These are phyloP conservation scores for Cyclophora albipunctata DNA, from an alignment of 2,888 invertebrate species.

Conservation along the genomic window DNA sequence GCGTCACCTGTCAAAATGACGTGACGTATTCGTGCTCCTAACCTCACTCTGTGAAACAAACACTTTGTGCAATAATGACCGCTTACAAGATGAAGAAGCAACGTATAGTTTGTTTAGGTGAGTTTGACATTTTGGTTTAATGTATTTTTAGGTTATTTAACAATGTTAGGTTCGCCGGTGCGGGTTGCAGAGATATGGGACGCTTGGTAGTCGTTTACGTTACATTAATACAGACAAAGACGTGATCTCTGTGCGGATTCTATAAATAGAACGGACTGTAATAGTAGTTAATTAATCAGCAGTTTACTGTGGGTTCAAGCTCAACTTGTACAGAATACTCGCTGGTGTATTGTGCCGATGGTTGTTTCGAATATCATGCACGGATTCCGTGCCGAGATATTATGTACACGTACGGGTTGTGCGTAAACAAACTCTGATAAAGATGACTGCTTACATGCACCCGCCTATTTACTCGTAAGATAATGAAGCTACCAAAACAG, in stretches of 20 bases:
- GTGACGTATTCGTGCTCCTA: slow-evolving; percentile 53
- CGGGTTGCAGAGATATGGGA: slow-evolving; percentile 29
- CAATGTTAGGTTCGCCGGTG: slow-evolving; percentile 43
- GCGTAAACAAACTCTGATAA: slow-evolving; percentile 31
- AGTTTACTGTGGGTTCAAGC: slow-evolving; percentile 59
- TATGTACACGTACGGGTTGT: slow-evolving; percentile 15
- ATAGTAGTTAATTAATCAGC: slow-evolving; percentile 70
- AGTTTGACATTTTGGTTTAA: slow-evolving; percentile 35
- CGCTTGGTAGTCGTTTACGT: slow-evolving; percentile 59
- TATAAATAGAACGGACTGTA: slow-evolving; percentile 64
- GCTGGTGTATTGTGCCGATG: slow-evolving; percentile 25
- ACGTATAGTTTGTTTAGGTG: slow-evolving; percentile 47
- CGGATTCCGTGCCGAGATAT: slow-evolving; percentile 28
- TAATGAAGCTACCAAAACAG: background rate
- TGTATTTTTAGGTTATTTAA: slow-evolving; percentile 51
- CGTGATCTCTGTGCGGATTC: slow-evolving; percentile 68
- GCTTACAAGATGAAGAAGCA: slow-evolving; percentile 49
- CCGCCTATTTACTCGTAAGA: slow-evolving; percentile 10
- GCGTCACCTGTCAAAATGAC: slow-evolving; percentile 67
- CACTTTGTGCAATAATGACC: slow-evolving; percentile 42
- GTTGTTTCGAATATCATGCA: slow-evolving; percentile 34
- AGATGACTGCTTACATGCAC: slow-evolving; percentile 14
- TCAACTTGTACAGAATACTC: slow-evolving; percentile 35
- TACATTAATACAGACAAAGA: slow-evolving; percentile 68
- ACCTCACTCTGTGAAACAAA: slow-evolving; percentile 46